Conservation (phyloP, 2,797 vertebrate genomes). For the Pseudomugil tenellus region DNA sequence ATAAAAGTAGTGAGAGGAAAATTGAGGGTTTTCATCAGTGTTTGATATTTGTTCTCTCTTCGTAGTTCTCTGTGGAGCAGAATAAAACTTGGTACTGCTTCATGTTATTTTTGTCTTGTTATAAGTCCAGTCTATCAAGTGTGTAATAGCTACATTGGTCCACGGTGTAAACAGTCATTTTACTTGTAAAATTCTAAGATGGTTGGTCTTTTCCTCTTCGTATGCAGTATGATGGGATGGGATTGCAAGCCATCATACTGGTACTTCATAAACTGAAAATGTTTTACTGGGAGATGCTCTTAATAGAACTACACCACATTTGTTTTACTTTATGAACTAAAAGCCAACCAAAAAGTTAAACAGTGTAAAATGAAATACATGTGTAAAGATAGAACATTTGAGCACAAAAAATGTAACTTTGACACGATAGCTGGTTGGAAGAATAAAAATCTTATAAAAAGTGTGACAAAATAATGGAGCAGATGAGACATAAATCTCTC, state of each 20-base stretch:
- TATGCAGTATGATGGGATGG: not conserved
- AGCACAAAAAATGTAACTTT: not conserved
- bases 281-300: not conserved
- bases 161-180: not conserved
- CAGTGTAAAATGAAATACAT: not conserved
- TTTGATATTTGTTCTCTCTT: conserved; percentile 25
- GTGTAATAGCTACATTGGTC: not conserved
- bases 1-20: conserved; percentile 30
- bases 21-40: conserved; percentile 26
- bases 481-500: no score
- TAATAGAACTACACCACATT: not conserved
- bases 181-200: not conserved
- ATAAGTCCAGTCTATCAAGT: not conserved
- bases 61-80: not conserved
- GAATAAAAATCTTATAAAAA: no score
- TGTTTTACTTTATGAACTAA: not conserved
- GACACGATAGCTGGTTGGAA: not conserved
- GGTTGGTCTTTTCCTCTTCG: not conserved
- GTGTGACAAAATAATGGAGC: no score
- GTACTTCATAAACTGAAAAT: not conserved
- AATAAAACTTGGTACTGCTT: conserved; percentile 13
- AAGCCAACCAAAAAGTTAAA: not conserved
- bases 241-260: not conserved
- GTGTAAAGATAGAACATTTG: not conserved
- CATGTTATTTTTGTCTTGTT: conserved; percentile 12